phyloP scores from a whole-genome alignment of 1,140 invertebrate species.

The Drosophila pectinifera region DNA sequence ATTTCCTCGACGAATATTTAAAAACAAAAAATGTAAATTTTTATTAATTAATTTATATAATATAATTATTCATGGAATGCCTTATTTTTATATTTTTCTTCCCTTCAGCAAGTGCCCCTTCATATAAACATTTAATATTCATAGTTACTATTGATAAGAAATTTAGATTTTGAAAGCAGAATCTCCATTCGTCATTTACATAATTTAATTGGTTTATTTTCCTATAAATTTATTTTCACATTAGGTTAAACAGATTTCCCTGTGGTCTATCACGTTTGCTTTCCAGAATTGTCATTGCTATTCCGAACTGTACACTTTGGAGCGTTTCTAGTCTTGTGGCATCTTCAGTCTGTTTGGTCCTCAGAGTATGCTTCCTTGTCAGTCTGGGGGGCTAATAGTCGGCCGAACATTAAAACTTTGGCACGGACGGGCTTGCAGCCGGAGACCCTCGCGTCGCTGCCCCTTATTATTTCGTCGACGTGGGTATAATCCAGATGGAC shows the following conservation, averaged over 20 bases:
- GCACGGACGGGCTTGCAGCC: constrained; percentile 7
- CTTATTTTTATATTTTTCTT: too few relatives aligned
- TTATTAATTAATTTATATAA: too few relatives aligned
- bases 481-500: background rate
- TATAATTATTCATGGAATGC: too few relatives aligned
- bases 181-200: too few relatives aligned
- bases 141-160: too few relatives aligned
- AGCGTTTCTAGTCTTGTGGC: background rate
- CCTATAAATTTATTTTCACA: too few relatives aligned
- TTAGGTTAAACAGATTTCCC: background rate
- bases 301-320: background rate
- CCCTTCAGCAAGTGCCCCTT: too few relatives aligned
- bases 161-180: too few relatives aligned
- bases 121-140: too few relatives aligned
- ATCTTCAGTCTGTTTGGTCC: background rate
- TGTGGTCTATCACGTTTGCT: constrained; percentile 1
- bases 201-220: too few relatives aligned
- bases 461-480: background rate
- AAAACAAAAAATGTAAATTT: too few relatives aligned
- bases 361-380: background rate
- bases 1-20: too few relatives aligned
- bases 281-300: background rate
- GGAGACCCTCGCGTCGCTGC: constrained; percentile 1
- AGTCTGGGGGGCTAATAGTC: background rate
- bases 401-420: constrained; percentile 2